These are phyloP conservation scores for Dallia pectoralis DNA, from an alignment of 2,797 vertebrate species.

Conservation along the genomic window DNA sequence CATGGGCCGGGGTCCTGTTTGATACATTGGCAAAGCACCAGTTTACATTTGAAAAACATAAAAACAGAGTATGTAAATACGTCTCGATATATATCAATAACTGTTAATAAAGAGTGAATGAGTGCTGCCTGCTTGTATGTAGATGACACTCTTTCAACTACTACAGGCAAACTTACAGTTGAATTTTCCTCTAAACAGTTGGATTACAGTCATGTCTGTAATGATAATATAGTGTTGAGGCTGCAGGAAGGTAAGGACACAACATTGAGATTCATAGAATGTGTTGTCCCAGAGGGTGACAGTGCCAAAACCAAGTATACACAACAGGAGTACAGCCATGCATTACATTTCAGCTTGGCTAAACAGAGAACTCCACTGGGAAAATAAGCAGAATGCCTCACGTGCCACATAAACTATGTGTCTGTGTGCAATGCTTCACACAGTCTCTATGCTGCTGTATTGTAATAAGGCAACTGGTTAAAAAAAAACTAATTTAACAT, in stretches of 20 bases:
- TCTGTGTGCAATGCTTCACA: background rate
- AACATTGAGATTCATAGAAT: constrained; percentile 14
- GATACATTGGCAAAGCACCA: background rate
- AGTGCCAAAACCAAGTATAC: constrained; percentile 22
- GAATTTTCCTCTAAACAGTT: constrained; percentile 6
- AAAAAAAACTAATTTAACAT: background rate
- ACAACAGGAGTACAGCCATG: constrained; percentile 19
- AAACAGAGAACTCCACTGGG: constrained; percentile 33
- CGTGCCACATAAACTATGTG: background rate
- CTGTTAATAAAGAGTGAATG: too few relatives aligned
- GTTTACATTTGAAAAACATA: background rate
- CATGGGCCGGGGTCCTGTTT: constrained; percentile 68
- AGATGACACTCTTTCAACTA: background rate
- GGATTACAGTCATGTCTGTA: background rate
- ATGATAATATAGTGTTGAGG: background rate
- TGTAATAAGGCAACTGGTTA: background rate
- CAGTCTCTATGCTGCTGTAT: background rate
- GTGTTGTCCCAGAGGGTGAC: constrained; percentile 21
- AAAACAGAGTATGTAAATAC: too few relatives aligned
- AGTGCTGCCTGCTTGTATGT: too few relatives aligned
- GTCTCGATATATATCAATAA: too few relatives aligned
- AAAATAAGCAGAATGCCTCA: background rate
- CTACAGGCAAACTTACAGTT: background rate
- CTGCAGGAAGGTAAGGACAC: background rate
- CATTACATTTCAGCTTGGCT: constrained; percentile 17